These are phyloP conservation scores for Autographa pulchrina DNA, from an alignment of 2,888 invertebrate genomes.

Conservation along the genomic window DNA sequence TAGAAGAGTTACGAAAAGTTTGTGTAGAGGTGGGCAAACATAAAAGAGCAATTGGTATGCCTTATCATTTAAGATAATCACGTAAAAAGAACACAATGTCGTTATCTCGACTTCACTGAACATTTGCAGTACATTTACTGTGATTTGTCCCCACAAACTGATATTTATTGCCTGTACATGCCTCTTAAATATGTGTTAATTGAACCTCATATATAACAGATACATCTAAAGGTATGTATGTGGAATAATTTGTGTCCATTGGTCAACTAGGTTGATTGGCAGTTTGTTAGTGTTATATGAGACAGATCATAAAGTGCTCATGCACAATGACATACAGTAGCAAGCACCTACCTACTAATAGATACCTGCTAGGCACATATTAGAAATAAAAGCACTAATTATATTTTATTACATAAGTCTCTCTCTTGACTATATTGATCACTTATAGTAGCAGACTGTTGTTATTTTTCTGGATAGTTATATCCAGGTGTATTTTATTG, in stretches of 20 bases:
- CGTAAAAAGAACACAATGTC: slow-evolving; percentile 41
- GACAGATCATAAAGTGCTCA: slow-evolving; percentile 51
- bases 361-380: slow-evolving; percentile 22
- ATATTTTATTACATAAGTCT: too few species aligned
- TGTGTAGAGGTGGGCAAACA: slow-evolving; percentile 46
- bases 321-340: slow-evolving; percentile 42
- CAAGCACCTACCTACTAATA: slow-evolving; percentile 19
- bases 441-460: too few species aligned
- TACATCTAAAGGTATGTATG: slow-evolving; percentile 29
- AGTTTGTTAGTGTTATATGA: slow-evolving; percentile 51
- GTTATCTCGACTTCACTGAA: slow-evolving; percentile 49
- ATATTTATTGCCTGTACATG: slow-evolving; percentile 48
- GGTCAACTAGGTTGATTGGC: slow-evolving; percentile 64
- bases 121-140: slow-evolving; percentile 39
- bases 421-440: too few species aligned
- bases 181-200: slow-evolving; percentile 67
- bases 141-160: slow-evolving; percentile 51
- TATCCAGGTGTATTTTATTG: too few species aligned
- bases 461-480: too few species aligned
- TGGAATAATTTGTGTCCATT: slow-evolving; percentile 52
- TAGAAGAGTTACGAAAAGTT: slow-evolving; percentile 16
- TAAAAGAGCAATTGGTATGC: slow-evolving; percentile 43
- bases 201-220: slow-evolving; percentile 59
- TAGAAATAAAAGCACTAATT: neutral
- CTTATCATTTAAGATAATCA: slow-evolving; percentile 63